Evolutionary conservation across 2,888 invertebrate species (phyloP), one percentile per base, ranked within the genome.

Genomic region (Hydropsyche betteni): DNA sequence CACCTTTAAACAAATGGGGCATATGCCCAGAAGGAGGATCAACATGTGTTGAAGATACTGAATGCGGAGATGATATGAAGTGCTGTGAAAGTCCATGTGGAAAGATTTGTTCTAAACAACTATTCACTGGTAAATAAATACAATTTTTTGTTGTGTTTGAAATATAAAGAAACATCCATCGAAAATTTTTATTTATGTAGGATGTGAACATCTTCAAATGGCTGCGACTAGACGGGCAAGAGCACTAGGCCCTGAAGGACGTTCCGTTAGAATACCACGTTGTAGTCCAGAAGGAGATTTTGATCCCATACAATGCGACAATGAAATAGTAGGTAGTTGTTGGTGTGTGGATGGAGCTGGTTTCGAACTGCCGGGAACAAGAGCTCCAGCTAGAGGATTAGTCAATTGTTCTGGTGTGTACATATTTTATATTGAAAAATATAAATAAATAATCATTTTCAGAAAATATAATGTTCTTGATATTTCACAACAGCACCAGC

Each of bases 301-400:
- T 81, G 93, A 94, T 82, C 88, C 88, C 70, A 87, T 95, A 14
- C 95, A 95, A 83, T 95, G 95, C 81, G 90, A 91, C 74, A 91
- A 92, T 80, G 91, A 91, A 81, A 89, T 91, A 76, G 89, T 91
- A 70, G 91, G 91, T 81, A 89, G 89, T 50, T 95, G 95, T 83
- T 95, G 95, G 94, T 95, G 95, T 83, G 93, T 95, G 7, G 93
- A 95, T 82, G 88, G 91, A 77, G 89, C 91, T 78, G 95, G 95
- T 0, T 90, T 91, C 79, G 95, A 95, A 86, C 83, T 93, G 14
- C 90, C 93, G 2, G 94, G 94, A 68, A 95, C 94, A 0, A 85
- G 92, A 79, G 91, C 91, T 0, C 88, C 90, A 14, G 89, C 90
- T 0, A 91, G 90, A 50, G 87, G 87, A 0, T 84, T 90, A 16